These are phyloP conservation scores for Furcifer pardalis DNA, from an alignment of 2,797 vertebrate species.

Conservation along the genomic window DNA sequence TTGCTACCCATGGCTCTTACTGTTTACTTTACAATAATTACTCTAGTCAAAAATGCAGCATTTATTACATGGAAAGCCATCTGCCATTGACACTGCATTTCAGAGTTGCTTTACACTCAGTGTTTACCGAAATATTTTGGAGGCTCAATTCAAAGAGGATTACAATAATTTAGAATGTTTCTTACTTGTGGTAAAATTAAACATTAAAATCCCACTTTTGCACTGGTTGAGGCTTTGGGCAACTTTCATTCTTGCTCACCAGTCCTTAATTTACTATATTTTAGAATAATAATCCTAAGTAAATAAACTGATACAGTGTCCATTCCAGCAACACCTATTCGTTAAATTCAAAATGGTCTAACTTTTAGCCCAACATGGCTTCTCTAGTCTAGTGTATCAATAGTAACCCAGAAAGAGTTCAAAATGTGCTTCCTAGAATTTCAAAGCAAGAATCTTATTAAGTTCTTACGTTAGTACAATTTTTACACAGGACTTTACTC, in stretches of 20 bases:
- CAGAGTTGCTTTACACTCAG: slow-evolving; percentile 29
- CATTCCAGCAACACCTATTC: slow-evolving; percentile 51
- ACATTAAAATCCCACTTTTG: slow-evolving; percentile 28
- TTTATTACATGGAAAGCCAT: slow-evolving; percentile 40
- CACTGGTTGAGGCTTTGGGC: slow-evolving; percentile 29
- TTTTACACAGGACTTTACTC: slow-evolving; percentile 9
- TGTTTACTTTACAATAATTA: not conserved
- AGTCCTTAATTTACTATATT: slow-evolving; percentile 52
- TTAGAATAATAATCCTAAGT: slow-evolving; percentile 47
- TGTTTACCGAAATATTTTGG: not conserved
- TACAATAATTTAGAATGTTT: slow-evolving; percentile 37
- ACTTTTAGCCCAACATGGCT: slow-evolving; percentile 37
- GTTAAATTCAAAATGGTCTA: slow-evolving; percentile 49
- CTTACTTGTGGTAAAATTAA: slow-evolving; percentile 12
- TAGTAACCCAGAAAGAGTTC: slow-evolving; percentile 1
- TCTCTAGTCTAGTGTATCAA: slow-evolving; percentile 18
- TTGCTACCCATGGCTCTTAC: slow-evolving; percentile 36
- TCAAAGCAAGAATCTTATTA: slow-evolving; percentile 30
- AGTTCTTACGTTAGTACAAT: slow-evolving; percentile 22
- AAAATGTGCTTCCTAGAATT: slow-evolving; percentile 23
- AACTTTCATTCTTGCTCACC: slow-evolving; percentile 7
- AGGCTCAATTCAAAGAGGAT: slow-evolving; percentile 43
- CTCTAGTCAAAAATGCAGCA: slow-evolving; percentile 22
- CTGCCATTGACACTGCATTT: not conserved
- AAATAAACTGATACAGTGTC: slow-evolving; percentile 46